A percentile compares a stretch with the other conserved stretches of the same genome.
phyloP scores from a whole-genome alignment of 2,797 vertebrate genomes.

The Schizothorax lantsangensis region DNA sequence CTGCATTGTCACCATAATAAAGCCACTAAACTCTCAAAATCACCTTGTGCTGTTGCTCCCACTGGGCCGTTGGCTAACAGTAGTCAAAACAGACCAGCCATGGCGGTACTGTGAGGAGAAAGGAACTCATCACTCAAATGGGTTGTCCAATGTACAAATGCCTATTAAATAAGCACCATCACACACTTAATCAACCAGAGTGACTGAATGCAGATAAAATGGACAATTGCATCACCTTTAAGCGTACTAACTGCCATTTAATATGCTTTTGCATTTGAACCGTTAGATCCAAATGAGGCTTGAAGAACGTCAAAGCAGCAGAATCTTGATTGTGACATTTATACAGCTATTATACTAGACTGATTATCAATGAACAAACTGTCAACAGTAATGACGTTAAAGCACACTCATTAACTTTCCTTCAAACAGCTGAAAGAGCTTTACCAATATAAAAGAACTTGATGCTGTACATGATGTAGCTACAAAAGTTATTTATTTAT shows the following conservation, averaged over 20 bases:
- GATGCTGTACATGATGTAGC: not conserved
- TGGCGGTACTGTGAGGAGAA: not conserved
- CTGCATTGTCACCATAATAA: not conserved
- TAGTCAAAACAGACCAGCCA: constrained; percentile 1
- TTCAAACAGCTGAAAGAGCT: not conserved
- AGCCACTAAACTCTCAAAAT: constrained; percentile 16
- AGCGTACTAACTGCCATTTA: constrained; percentile 48
- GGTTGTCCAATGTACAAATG: constrained; percentile 54
- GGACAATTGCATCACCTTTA: constrained; percentile 63
- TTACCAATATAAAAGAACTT: not conserved
- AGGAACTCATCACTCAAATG: constrained; percentile 29
- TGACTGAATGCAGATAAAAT: constrained; percentile 70
- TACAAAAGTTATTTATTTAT: not conserved
- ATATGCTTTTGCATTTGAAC: constrained; percentile 51
- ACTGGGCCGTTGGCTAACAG: not conserved
- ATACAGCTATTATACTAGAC: not conserved
- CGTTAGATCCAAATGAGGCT: constrained; percentile 49
- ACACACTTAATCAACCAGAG: constrained; percentile 63
- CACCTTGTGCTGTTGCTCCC: constrained; percentile 9
- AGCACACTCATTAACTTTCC: not conserved
- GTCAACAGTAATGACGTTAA: constrained; percentile 23
- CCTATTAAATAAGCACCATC: constrained; percentile 66
- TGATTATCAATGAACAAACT: constrained; percentile 13
- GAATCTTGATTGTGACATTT: constrained; percentile 9
- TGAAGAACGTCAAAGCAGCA: constrained; percentile 25